Evolutionary conservation across 2,888 invertebrate genomes (phyloP).

Genomic region (Cordilura impudica): DNA sequence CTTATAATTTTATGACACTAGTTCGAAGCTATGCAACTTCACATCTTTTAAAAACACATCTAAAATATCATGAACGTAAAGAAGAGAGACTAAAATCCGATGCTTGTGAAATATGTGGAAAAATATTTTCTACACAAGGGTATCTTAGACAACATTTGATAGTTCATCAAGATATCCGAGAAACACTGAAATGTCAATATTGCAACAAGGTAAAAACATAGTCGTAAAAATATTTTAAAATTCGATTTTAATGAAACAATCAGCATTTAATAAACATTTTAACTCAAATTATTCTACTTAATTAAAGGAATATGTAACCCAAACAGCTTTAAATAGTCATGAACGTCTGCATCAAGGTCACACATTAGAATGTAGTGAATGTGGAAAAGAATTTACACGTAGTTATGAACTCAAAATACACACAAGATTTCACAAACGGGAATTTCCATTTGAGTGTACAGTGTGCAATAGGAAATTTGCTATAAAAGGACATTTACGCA

Average conservation of each 20-base stretch:
- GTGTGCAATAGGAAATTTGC: slow-evolving; percentile 67
- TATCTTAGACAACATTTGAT: slow-evolving; percentile 65
- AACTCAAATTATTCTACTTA: background rate
- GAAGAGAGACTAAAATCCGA: slow-evolving; percentile 63
- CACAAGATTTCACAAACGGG: slow-evolving; percentile 67
- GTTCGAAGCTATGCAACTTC: slow-evolving; percentile 63
- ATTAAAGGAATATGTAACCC: slow-evolving; percentile 50
- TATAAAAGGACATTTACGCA: slow-evolving; percentile 65
- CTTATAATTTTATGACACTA: slow-evolving; percentile 39
- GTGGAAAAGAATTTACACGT: slow-evolving; percentile 65
- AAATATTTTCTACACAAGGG: slow-evolving; percentile 66
- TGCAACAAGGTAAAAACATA: slow-evolving; percentile 64
- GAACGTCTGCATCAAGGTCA: slow-evolving; percentile 64
- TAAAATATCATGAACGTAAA: slow-evolving; percentile 64
- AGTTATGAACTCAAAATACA: slow-evolving; percentile 67
- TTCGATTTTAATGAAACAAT: too few species aligned
- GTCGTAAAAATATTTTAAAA: too few species aligned
- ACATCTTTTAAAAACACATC: slow-evolving; percentile 65
- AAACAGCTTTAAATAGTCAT: slow-evolving; percentile 65
- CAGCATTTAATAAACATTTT: background rate
- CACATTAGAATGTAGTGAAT: slow-evolving; percentile 63
- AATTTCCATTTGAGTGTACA: slow-evolving; percentile 67
- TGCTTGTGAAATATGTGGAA: slow-evolving; percentile 66
- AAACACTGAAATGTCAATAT: slow-evolving; percentile 62
- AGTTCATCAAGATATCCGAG: slow-evolving; percentile 64